These are phyloP conservation scores for Procavia capensis DNA, from an alignment of 2,113 vertebrate genomes.

Conservation along the genomic window DNA sequence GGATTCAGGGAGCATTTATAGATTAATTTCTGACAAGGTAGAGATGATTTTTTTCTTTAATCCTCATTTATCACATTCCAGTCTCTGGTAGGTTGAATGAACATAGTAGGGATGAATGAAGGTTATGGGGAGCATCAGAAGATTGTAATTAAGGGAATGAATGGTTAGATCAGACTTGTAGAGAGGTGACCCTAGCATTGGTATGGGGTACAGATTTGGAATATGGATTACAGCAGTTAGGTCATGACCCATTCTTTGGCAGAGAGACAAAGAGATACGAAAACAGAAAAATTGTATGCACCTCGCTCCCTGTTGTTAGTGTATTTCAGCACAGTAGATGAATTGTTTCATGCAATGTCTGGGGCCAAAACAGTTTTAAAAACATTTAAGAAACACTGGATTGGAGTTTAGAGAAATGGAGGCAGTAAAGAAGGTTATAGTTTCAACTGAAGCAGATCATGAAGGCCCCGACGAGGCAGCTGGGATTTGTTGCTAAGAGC, in stretches of 20 bases:
- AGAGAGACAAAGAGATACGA: neutral
- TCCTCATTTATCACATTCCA: neutral
- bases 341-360: neutral
- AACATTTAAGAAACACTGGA: neutral
- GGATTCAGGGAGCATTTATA: neutral
- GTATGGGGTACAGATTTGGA: neutral
- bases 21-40: neutral
- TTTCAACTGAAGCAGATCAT: neutral
- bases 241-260: neutral
- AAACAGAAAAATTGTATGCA: neutral
- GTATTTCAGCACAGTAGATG: neutral
- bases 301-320: neutral
- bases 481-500: neutral
- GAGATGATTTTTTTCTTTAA: neutral
- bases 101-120: neutral
- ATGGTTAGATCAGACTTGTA: neutral
- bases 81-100: neutral
- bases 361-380: neutral
- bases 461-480: neutral
- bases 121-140: neutral
- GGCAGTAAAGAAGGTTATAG: neutral
- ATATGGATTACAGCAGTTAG: neutral
- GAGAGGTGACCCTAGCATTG: neutral
- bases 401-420: constrained; percentile 16
- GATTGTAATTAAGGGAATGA: neutral